Evolutionary conservation across 2,797 vertebrate genomes (phyloP), one percentile per base, ranked within the genome.

Genomic region (Channa striata): DNA sequence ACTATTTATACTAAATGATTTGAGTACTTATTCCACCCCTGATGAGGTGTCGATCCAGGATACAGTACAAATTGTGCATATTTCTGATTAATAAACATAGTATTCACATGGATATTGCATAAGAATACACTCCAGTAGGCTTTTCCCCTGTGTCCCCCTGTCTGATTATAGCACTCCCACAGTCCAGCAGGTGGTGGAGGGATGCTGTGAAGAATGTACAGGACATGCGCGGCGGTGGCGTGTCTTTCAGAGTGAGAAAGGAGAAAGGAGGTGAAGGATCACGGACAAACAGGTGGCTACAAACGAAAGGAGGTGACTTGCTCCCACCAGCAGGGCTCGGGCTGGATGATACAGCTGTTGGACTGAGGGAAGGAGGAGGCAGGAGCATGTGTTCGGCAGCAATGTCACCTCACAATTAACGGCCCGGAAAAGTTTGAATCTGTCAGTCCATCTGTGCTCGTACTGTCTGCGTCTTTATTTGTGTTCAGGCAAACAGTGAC

Each of bases 371-470:
- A 11, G 17, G 56, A 48, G 58, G n/a, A n/a, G n/a, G n/a, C n/a
- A 30, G 23, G 44, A 42, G 43, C 62, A 58, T 74, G 52, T 73
- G 60, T 69, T 68, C 30, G 20, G 34, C 23, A 44, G 40, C 56
- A 82, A 69, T 67, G 72, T 71, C 64, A 79, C 77, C 79, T 82
- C 66, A 46, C 21, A 54, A 48, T 65, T 68, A 69, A 6, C 52
- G n/a, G 21, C 66, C 75, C 52, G 30, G 71, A 71, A 74, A 68
- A 66, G 42, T n/a, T n/a, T n/a, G n/a, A n/a, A 30, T 30, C 25
- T 6, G 25, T 30, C 25, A 30, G 6, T 30, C 25, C 25, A 30
- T 30, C 25, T 30, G 25, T 30, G 4, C 25, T 4, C 25, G 6
- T 30, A 30, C 25, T 30, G 25, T 30, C 25, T 30, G 25, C 25